A percentile compares a stretch with the other conserved stretches of the same genome.
phyloP scores from a whole-genome alignment of 37 sponge, comb jelly and placozoan genomes.

The Beroe forskalii region DNA sequence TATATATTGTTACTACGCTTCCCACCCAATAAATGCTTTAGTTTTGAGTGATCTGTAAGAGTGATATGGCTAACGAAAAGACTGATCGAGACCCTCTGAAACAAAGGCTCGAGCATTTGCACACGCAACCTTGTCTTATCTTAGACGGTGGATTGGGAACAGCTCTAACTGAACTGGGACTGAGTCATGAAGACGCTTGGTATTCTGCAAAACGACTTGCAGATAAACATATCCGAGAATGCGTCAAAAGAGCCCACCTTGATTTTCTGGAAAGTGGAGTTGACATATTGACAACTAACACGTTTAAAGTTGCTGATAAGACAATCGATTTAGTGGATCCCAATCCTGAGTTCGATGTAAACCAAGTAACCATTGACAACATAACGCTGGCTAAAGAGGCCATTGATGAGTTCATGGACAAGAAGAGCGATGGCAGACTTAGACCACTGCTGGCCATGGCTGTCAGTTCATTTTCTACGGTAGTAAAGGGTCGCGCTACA shows the following conservation, averaged over 20 bases:
- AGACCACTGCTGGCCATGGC: conserved; percentile 34
- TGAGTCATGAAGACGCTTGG: neutral
- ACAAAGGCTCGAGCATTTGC: neutral
- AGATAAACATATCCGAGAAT: neutral
- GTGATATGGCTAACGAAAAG: no score
- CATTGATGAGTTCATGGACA: neutral
- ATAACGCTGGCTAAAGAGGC: neutral
- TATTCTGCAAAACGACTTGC: neutral
- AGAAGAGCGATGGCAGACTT: neutral
- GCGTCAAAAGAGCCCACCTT: neutral
- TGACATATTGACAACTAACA: conserved; percentile 9
- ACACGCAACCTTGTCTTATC: neutral
- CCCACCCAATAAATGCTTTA: no score
- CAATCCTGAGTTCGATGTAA: no score
- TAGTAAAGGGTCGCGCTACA: neutral
- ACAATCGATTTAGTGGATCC: neutral
- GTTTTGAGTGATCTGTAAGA: no score
- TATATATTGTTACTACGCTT: no score
- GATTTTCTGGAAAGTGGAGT: neutral
- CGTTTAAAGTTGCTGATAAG: neutral
- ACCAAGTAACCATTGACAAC: neutral
- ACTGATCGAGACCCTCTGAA: neutral
- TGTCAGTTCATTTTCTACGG: conserved; percentile 19
- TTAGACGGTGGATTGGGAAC: conserved; percentile 31
- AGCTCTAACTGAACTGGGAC: neutral